These are phyloP conservation scores for Acanthosepion pharaonis DNA, from an alignment of 2,888 invertebrate genomes.

Conservation along the genomic window DNA sequence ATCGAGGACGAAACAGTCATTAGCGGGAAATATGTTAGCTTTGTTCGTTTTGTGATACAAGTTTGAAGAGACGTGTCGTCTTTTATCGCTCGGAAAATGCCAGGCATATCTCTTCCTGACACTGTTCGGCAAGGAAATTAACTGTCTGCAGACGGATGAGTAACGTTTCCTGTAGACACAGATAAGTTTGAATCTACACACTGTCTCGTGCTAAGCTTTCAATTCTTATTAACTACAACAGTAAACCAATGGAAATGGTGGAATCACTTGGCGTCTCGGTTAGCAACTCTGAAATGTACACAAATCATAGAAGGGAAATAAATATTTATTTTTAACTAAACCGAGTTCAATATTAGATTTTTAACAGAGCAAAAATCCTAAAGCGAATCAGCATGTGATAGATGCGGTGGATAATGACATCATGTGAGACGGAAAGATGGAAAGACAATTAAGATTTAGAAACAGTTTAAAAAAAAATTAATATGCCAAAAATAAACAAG, in stretches of 20 bases:
- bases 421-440: too few relatives aligned
- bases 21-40: neutral
- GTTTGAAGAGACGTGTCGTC: neutral
- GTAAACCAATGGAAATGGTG: neutral
- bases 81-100: neutral
- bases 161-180: neutral
- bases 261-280: neutral
- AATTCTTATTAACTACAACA: too few relatives aligned
- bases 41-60: neutral
- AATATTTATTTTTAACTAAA: too few relatives aligned
- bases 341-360: too few relatives aligned
- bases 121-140: neutral
- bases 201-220: neutral
- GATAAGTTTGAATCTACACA: neutral
- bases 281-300: neutral
- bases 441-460: too few relatives aligned
- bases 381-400: too few relatives aligned
- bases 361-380: too few relatives aligned
- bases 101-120: neutral
- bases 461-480: too few relatives aligned
- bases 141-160: slow-evolving; percentile 6
- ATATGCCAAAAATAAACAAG: too few relatives aligned
- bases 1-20: neutral
- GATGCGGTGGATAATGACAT: too few relatives aligned
- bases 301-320: neutral